Evolutionary conservation across 1,140 invertebrate species (phyloP).

Genomic region (Euura saliciscinereae): DNA sequence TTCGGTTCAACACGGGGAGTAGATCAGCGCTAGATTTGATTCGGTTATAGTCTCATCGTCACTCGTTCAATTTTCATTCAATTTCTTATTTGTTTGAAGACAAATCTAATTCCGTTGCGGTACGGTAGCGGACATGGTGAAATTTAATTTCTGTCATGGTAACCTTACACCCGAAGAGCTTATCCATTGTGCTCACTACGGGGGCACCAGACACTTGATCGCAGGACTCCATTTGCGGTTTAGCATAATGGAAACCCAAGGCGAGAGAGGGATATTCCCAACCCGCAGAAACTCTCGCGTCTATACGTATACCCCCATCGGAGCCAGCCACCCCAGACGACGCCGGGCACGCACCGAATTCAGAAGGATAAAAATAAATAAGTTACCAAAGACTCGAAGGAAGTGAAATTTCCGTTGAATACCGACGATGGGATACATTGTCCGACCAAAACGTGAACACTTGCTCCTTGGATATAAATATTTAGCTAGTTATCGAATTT

Average conservation of each 20-base stretch:
- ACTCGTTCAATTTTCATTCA: slow-evolving; percentile 15
- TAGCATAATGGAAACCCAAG: slow-evolving; percentile 62
- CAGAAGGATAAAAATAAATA: slow-evolving; percentile 39
- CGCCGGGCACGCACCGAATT: slow-evolving; percentile 12
- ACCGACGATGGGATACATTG: no score
- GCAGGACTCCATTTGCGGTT: slow-evolving; percentile 62
- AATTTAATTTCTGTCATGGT: slow-evolving; percentile 60
- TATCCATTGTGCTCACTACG: slow-evolving; percentile 45
- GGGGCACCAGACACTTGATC: slow-evolving; percentile 58
- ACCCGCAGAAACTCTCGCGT: background rate
- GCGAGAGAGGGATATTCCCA: slow-evolving; percentile 35
- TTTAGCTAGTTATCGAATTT: no score
- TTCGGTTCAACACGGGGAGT: background rate
- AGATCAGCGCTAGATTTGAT: no score
- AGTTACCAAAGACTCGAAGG: slow-evolving; percentile 28
- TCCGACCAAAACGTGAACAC: no score
- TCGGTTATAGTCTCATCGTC: no score
- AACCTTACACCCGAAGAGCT: slow-evolving; percentile 52
- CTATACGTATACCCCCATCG: no score
- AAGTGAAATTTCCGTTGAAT: slow-evolving; percentile 23
- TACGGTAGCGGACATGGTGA: background rate
- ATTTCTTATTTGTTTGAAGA: background rate
- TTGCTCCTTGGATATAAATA: no score
- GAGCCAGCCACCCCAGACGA: background rate
- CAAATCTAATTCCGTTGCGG: background rate